Percentiles rank a stretch among this genome's conserved stretches.
Evolutionary conservation across 2,888 invertebrate species (phyloP).

Genomic region (Plusia festucae): DNA sequence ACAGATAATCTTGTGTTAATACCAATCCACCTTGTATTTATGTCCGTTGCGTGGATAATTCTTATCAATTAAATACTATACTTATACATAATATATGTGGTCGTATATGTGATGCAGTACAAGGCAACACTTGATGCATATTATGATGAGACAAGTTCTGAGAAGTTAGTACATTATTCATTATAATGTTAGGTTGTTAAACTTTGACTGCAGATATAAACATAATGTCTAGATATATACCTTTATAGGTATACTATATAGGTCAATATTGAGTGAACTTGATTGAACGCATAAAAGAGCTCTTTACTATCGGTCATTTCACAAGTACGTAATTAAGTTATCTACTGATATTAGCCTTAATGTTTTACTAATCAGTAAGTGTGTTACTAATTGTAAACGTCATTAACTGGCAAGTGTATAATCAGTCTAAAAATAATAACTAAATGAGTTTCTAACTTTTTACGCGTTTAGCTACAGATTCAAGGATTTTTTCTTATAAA

Average conservation of each 20-base stretch:
- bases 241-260: neutral
- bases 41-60: neutral
- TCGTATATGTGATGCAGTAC: neutral
- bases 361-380: neutral
- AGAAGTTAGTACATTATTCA: slow-evolving; percentile 20
- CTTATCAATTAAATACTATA: neutral
- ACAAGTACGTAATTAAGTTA: neutral
- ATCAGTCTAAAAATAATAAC: neutral
- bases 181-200: slow-evolving; percentile 11
- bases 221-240: neutral
- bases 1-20: neutral
- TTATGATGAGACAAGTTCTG: slow-evolving; percentile 20
- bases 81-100: neutral
- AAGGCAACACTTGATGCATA: slow-evolving; percentile 5
- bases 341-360: neutral
- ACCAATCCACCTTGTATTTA: neutral
- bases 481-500: too few species aligned
- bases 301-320: slow-evolving; percentile 4
- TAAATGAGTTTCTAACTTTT: neutral
- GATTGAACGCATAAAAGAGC: neutral
- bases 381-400: neutral
- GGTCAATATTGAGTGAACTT: slow-evolving; percentile 1
- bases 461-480: too few species aligned
- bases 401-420: neutral
- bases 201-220: slow-evolving; percentile 7